These are phyloP conservation scores for Limosa lapponica DNA, from an alignment of 2,797 vertebrate species.

Conservation along the genomic window DNA sequence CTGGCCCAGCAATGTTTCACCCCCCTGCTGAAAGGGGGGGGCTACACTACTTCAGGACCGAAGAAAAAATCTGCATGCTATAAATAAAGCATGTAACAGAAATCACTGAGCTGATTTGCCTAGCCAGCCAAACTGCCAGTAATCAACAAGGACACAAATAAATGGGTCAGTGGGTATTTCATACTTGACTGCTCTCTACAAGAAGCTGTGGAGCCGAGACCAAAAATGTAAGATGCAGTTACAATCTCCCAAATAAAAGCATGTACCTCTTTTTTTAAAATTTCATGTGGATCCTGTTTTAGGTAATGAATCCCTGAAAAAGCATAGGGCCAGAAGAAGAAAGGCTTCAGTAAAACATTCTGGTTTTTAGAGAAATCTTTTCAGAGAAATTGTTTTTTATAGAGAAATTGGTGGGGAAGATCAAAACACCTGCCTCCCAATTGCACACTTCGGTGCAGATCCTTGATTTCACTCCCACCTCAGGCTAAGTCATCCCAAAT, in stretches of 20 bases:
- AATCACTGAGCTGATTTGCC: not conserved
- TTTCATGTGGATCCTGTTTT: accelerated
- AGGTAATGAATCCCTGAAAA: not conserved
- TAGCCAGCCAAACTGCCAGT: not conserved
- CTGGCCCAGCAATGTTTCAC: not conserved
- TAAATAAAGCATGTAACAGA: not conserved
- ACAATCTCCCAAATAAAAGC: not conserved
- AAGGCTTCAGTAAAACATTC: not conserved
- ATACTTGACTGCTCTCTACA: not conserved
- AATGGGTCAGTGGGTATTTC: constrained; percentile 50
- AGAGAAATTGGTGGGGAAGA: not conserved
- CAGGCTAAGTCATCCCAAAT: not conserved
- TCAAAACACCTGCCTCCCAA: not conserved
- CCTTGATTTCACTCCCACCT: not conserved
- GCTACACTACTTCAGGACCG: not conserved
- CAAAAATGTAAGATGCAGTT: not conserved
- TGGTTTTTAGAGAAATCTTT: not conserved
- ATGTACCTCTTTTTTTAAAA: not conserved
- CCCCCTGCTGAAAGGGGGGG: not conserved
- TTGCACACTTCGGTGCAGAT: not conserved
- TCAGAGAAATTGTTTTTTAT: not conserved
- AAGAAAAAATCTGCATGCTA: not conserved
- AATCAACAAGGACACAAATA: constrained; percentile 9
- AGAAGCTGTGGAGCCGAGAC: not conserved
- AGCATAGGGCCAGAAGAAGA: not conserved